Percentiles rank a stretch among this genome's conserved stretches.
Evolutionary conservation across 2,888 invertebrate genomes (phyloP).

Genomic region (Campoletis raptor): DNA sequence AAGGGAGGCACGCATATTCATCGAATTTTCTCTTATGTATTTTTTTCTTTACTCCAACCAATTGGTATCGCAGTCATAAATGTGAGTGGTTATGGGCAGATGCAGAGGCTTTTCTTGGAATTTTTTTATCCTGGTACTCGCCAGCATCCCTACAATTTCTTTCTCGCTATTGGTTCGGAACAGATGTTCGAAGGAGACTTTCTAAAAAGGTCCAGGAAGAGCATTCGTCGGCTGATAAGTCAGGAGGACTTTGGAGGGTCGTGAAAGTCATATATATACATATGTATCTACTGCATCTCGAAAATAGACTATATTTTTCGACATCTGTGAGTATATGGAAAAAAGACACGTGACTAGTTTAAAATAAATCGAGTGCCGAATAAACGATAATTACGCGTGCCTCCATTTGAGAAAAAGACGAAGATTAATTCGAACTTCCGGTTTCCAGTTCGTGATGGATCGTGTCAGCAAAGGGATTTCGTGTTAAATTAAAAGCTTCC

Average conservation of each 20-base stretch:
- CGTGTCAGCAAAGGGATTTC: conserved; percentile 5
- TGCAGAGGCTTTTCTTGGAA: conserved; percentile 76
- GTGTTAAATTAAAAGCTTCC: conserved; percentile 11
- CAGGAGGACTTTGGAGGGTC: conserved; percentile 64
- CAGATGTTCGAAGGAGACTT: conserved; percentile 78
- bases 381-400: conserved; percentile 57
- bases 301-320: conserved; percentile 69
- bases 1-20: conserved; percentile 43
- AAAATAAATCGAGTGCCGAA: conserved; percentile 59
- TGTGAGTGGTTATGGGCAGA: conserved; percentile 74
- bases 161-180: conserved; percentile 58
- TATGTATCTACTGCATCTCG: conserved; percentile 24
- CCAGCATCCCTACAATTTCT: conserved; percentile 38
- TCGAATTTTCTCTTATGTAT: conserved; percentile 50
- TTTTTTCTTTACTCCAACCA: conserved; percentile 31
- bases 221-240: conserved; percentile 77
- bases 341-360: conserved; percentile 30
- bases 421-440: conserved; percentile 56
- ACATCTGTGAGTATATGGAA: conserved; percentile 22
- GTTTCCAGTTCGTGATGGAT: conserved; percentile 31
- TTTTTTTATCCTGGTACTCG: conserved; percentile 58
- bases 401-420: conserved; percentile 16
- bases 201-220: conserved; percentile 73
- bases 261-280: conserved; percentile 13
- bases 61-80: conserved; percentile 62